These are phyloP conservation scores for Bolborhynchus lineola DNA, from an alignment of 2,113 vertebrate genomes.

Conservation along the genomic window DNA sequence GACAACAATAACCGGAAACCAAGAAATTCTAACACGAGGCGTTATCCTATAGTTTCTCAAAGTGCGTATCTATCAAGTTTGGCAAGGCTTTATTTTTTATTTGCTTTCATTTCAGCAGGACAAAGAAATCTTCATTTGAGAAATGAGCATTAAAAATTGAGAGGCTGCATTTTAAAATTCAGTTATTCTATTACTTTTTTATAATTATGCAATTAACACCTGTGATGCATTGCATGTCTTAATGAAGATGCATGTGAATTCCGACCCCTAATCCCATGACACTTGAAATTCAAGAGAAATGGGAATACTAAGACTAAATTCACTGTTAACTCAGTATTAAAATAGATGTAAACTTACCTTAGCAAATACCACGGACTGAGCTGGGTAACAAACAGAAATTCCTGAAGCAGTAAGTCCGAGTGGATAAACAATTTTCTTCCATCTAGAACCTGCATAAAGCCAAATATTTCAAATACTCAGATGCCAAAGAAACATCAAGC, in stretches of 20 bases:
- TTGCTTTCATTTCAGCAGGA: neutral
- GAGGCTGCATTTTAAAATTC: neutral
- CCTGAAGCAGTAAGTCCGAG: constrained; percentile 81
- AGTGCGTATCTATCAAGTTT: neutral
- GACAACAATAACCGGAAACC: neutral
- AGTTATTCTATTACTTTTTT: neutral
- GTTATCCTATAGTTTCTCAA: neutral
- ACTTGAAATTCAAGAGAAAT: neutral
- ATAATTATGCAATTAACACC: neutral
- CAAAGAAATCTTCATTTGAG: neutral
- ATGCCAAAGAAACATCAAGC: neutral
- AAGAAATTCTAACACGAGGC: neutral
- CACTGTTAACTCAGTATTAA: neutral
- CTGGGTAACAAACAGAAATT: constrained; percentile 86
- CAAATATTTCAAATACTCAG: constrained; percentile 17
- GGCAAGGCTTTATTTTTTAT: neutral
- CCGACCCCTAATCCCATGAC: neutral
- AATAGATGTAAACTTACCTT: constrained; percentile 78
- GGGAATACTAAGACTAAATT: neutral
- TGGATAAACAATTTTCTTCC: constrained; percentile 82
- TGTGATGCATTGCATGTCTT: neutral
- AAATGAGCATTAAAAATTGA: neutral
- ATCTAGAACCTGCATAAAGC: constrained; percentile 77
- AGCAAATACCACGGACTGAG: constrained; percentile 80
- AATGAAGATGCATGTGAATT: neutral